Percentiles rank a stretch among this genome's conserved stretches.
Conservation (phyloP, 2,888 invertebrate genomes). For the Poecilobothrus nobilitatus region DNA sequence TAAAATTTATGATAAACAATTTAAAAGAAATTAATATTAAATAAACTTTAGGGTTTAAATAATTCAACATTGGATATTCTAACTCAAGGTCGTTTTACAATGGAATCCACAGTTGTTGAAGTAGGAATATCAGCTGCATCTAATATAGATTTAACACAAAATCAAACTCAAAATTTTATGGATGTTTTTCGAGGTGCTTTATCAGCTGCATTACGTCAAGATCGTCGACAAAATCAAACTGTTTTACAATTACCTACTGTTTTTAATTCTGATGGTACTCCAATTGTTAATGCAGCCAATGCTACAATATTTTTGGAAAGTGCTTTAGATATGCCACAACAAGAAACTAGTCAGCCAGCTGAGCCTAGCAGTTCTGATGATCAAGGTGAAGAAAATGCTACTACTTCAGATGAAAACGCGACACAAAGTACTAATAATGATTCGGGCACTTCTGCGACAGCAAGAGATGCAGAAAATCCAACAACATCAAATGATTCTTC, state of each 20-base stretch:
- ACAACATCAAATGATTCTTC: background rate
- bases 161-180: slow-evolving; percentile 38
- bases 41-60: slow-evolving; percentile 35
- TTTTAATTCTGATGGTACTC: slow-evolving; percentile 31
- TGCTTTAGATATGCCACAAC: background rate
- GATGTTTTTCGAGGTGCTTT: slow-evolving; percentile 43
- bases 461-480: background rate
- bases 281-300: slow-evolving; percentile 17
- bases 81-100: slow-evolving; percentile 44
- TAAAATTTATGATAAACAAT: background rate
- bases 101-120: slow-evolving; percentile 45
- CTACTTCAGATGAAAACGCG: slow-evolving; percentile 10
- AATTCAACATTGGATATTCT: slow-evolving; percentile 42
- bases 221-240: slow-evolving; percentile 39
- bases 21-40: background rate
- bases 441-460: slow-evolving; percentile 18
- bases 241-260: slow-evolving; percentile 40
- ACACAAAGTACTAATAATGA: slow-evolving; percentile 10
- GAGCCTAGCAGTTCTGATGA: slow-evolving; percentile 21
- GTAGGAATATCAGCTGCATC: slow-evolving; percentile 41
- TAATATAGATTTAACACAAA: slow-evolving; percentile 36
- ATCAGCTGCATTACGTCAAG: slow-evolving; percentile 39
- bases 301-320: slow-evolving; percentile 19
- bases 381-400: slow-evolving; percentile 11
- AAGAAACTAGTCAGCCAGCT: slow-evolving; percentile 11